Percentiles rank a stretch among this genome's conserved stretches.
Conservation (phyloP, 2,888 invertebrate genomes). For the Lymantria monacha region DNA sequence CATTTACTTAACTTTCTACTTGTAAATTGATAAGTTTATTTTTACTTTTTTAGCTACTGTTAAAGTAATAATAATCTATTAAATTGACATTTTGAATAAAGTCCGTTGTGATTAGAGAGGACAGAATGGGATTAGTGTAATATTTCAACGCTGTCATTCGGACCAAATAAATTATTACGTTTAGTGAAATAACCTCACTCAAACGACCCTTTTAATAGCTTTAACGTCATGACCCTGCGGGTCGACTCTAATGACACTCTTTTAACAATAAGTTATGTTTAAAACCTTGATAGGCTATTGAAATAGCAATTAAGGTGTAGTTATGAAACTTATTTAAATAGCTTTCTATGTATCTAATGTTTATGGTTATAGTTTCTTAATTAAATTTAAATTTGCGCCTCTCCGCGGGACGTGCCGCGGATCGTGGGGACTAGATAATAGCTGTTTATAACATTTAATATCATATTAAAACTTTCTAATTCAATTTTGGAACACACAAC, state of each 20-base stretch:
- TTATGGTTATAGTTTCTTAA: constrained; percentile 53
- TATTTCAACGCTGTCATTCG: constrained; percentile 35
- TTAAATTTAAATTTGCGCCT: constrained; percentile 65
- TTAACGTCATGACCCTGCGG: constrained; percentile 36
- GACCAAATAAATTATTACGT: constrained; percentile 29
- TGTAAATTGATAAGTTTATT: not conserved
- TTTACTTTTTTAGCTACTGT: not conserved
- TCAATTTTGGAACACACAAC: constrained; percentile 39
- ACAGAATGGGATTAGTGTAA: constrained; percentile 24
- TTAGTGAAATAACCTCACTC: constrained; percentile 42
- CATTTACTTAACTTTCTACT: no score
- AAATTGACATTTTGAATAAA: not conserved
- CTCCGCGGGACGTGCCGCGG: constrained; percentile 58
- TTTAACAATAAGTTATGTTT: constrained; percentile 50
- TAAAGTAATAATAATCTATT: not conserved
- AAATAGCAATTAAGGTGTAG: constrained; percentile 55
- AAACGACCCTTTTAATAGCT: constrained; percentile 43
- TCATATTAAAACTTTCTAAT: constrained; percentile 52
- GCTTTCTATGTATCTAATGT: constrained; percentile 27
- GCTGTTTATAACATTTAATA: constrained; percentile 35
- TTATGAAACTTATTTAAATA: constrained; percentile 23
- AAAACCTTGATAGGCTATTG: constrained; percentile 47
- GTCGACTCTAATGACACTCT: constrained; percentile 42
- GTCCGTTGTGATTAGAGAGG: not conserved
- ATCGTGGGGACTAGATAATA: constrained; percentile 56